Percentiles rank a stretch among this genome's conserved stretches.
These are phyloP conservation scores for Bembecia ichneumoniformis DNA, from an alignment of 2,888 invertebrate species.

Conservation along the genomic window DNA sequence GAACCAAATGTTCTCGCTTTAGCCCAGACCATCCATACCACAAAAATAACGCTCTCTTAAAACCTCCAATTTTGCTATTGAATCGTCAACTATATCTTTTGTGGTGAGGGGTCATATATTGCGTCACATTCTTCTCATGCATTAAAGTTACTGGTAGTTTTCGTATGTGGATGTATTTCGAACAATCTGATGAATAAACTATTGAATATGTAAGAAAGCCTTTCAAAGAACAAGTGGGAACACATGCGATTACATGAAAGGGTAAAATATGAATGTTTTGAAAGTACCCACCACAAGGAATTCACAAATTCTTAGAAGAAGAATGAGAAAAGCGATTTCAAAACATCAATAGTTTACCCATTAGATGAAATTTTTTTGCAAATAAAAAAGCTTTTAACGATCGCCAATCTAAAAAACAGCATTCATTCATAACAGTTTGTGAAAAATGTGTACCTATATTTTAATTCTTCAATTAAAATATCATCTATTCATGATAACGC, in stretches of 20 bases:
- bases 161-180: conserved; percentile 7
- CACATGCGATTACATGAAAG: conserved; percentile 67
- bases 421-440: no score
- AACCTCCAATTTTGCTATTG: neutral
- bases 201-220: conserved; percentile 67
- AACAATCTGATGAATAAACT: conserved; percentile 80
- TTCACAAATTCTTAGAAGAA: conserved; percentile 5
- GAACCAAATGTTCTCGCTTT: conserved; percentile 67
- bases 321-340: conserved; percentile 28
- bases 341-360: conserved; percentile 74
- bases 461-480: no score
- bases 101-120: no score
- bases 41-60: conserved; percentile 4
- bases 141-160: no score
- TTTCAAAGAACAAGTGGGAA: conserved; percentile 49
- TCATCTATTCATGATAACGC: no score
- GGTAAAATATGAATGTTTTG: conserved; percentile 72
- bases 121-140: no score
- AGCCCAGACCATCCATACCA: conserved; percentile 15
- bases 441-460: no score
- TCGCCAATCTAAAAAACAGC: neutral
- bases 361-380: conserved; percentile 19
- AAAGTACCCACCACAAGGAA: conserved; percentile 20
- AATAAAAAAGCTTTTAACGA: neutral
- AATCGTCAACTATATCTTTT: no score